Percentiles rank a stretch among this genome's conserved stretches.
Conservation (phyloP, 2,113 vertebrate species). For the Pterocles gutturalis region DNA sequence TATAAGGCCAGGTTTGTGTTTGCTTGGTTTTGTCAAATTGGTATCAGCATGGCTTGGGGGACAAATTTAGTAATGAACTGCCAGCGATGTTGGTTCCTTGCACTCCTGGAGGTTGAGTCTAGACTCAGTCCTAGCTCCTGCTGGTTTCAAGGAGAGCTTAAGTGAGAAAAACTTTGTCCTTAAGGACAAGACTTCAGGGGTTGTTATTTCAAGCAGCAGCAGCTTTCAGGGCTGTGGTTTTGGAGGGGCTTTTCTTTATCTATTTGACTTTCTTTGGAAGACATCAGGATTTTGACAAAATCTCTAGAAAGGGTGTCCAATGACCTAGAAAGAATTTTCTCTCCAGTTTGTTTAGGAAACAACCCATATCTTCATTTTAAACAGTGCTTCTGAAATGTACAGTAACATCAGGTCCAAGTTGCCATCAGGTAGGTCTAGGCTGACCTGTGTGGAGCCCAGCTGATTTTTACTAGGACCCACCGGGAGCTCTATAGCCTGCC, state of each 20-base stretch:
- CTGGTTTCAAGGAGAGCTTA: neutral
- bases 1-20: neutral
- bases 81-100: neutral
- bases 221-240: neutral
- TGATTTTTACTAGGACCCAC: neutral
- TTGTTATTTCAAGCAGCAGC: neutral
- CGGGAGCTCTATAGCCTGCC: neutral
- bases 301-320: neutral
- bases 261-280: neutral
- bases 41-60: accelerated
- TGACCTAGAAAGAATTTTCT: neutral
- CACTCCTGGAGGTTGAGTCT: neutral
- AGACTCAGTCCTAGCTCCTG: neutral
- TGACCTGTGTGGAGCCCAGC: neutral
- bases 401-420: neutral
- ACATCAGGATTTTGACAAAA: neutral
- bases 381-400: neutral
- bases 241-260: neutral
- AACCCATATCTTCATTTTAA: neutral
- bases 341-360: neutral
- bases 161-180: neutral
- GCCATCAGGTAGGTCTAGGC: neutral
- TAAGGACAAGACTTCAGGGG: neutral
- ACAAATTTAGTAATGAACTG: neutral
- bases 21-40: no score